phyloP scores from a whole-genome alignment of 2,888 invertebrate genomes.

The Rapana venosa region DNA sequence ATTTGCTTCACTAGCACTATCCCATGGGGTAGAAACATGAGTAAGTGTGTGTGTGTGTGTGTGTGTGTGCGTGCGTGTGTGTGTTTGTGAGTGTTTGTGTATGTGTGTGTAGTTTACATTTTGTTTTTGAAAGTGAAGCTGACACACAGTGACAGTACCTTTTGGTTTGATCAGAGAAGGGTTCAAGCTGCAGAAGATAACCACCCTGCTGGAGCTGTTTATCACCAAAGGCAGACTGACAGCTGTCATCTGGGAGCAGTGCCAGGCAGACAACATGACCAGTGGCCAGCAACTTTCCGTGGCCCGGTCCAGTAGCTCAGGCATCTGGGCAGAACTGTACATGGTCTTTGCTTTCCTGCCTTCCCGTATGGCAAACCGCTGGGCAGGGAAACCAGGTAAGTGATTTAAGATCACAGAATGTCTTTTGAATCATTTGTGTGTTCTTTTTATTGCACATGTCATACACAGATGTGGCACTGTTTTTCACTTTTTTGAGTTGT shows the following conservation, averaged over 20 bases:
- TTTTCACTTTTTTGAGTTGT: too few species aligned
- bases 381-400: conserved; percentile 68
- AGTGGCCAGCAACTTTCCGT: not conserved
- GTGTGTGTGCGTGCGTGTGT: too few species aligned
- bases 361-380: conserved; percentile 68
- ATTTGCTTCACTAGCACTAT: too few species aligned
- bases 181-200: conserved; percentile 46
- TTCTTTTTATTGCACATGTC: not conserved
- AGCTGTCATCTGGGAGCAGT: conserved; percentile 41
- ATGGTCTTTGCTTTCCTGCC: conserved; percentile 63
- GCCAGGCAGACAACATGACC: not conserved
- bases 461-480: not conserved
- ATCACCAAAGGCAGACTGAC: conserved; percentile 37
- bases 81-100: too few species aligned
- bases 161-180: conserved; percentile 37
- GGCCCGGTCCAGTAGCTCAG: not conserved
- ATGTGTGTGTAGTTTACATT: not conserved
- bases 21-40: too few species aligned
- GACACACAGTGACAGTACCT: not conserved
- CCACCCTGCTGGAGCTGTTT: conserved; percentile 46
- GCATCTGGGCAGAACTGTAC: conserved; percentile 52
- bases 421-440: too few species aligned
- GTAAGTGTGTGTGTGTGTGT: too few species aligned
- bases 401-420: too few species aligned
- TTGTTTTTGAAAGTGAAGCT: not conserved